Base-by-base conservation (phyloP, 2,888 invertebrate species). In the Sturmia bella region DNA sequence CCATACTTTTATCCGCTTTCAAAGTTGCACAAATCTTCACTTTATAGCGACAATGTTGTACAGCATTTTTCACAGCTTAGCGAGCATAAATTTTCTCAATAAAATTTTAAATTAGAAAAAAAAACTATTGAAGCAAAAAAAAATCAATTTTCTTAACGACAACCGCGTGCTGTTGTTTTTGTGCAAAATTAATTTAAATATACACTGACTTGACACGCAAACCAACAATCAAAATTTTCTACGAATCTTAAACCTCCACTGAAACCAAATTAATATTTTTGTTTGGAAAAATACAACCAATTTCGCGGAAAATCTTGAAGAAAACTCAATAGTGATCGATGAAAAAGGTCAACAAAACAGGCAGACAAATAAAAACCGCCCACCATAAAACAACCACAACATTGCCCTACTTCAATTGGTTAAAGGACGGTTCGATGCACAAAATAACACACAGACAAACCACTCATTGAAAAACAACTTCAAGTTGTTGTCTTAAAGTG, bases 331-430 rank as follows among this genome's bases (percentile, higher is more conserved):
- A 66, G 27, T 61, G 73, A 64, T 77, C 69, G 74, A 77, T 61
- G 64, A 17, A 74, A 77, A 81, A 81, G 81, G 81, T 77, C 81
- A 81, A 39, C 21, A 9, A 56, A 57, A 61, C 39, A 74, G 63
- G 37, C 73, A 77, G 82, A 78, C 69, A 82, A 70, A 77, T 78
- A 70, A 52, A 70, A 72, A 82, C 82, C 82, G 78, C 82, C 78
- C 64, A 78, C 82, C 69, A 45, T 17, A 50, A 56, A 68, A 54
- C 41, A 57, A 43, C 27, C 48, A 12, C 24, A 69, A 69, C 70
- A 69, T 69, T 78, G 82, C 82, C 82, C 82, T 61, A 82, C 69
- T 82, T 78, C 78, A 82, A 78, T 77, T 82, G 78, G 69, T 81
- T 76, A 48, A 13, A 37, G 17, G 50, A 74, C 57, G 15, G 17